Evolutionary conservation across 1,140 invertebrate species (phyloP).

Genomic region (Drosophila insularis): DNA sequence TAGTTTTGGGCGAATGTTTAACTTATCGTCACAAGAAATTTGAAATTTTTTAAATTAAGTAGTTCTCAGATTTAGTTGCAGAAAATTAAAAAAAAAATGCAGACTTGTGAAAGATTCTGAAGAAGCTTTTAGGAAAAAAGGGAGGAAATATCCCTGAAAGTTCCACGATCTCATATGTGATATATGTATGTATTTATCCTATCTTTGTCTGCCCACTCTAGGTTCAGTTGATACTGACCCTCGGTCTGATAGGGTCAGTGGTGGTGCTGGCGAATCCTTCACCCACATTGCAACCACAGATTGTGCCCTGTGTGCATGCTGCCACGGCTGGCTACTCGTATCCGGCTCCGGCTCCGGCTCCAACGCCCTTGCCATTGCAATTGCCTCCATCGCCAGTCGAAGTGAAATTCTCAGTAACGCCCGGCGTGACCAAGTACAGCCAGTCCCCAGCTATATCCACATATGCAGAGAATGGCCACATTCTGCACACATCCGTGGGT

Average conservation of each 20-base stretch:
- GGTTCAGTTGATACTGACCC: conserved; percentile 38
- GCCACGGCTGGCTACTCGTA: conserved; percentile 15
- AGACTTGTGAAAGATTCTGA: no score
- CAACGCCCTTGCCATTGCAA: conserved; percentile 3
- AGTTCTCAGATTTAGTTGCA: no score
- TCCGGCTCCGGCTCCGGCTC: neutral
- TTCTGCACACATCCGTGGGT: conserved; percentile 64
- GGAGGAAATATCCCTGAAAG: no score
- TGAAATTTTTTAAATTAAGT: no score
- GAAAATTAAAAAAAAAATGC: no score
- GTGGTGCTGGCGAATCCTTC: conserved; percentile 58
- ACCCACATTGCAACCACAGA: conserved; percentile 49
- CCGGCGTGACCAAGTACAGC: conserved; percentile 63
- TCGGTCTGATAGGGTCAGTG: conserved; percentile 50
- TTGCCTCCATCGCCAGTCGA: conserved; percentile 47
- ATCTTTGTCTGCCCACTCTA: neutral
- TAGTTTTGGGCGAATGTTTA: no score
- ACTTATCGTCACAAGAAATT: no score
- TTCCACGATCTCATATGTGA: no score
- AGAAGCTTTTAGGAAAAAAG: no score
- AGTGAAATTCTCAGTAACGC: conserved; percentile 75
- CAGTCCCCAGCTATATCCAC: conserved; percentile 62
- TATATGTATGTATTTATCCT: no score
- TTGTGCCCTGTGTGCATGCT: conserved; percentile 68
- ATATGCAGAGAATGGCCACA: conserved; percentile 67